Evolutionary conservation across 2,888 invertebrate genomes (phyloP), one percentile per base, ranked within the genome.

Genomic region (Thereva nobilitata): DNA sequence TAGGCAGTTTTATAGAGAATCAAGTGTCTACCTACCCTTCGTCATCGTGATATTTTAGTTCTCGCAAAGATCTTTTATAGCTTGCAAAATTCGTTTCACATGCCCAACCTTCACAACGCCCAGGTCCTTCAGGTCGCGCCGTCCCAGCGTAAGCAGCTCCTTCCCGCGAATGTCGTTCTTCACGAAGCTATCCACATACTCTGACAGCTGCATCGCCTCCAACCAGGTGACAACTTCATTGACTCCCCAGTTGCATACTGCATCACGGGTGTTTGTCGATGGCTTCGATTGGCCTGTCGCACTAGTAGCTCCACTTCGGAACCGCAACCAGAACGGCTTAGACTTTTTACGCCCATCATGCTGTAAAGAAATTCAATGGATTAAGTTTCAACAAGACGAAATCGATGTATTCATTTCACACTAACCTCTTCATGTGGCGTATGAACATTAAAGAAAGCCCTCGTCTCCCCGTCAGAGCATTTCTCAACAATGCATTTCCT

Each of bases 21-120:
- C 55, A 23, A 38, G 23, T 23, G 23, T 55, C 23, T 12, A 38
- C 38, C 37, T 38, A 53, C 53, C 23, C n/a, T n/a, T n/a, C 42
- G 40, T n/a, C 55, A 7, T 35, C 37, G 34, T 8, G 38, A 38
- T 37, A 10, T 38, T 67, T 75, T 77, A 81, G 70, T 77, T 79
- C 67, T 78, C 78, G 53, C 75, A 76, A 50, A 92, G 82, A 79
- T 96, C 95, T 81, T 93, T 92, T 70, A 96, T 93, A 34, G 93
- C 95, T 79, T 95, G 93, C 71, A 95, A 87, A 72, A 98, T 92
- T 76, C 97, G 87, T 82, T 97, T 97, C 40, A 97, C 90, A 79
- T 97, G 97, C 0, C 97, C 97, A 59, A 97, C 93, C 83, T 97
- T 97, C 7, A 90, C 90, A 64, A 97, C 90, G 6, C 97, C 97